A percentile compares a stretch with the other conserved stretches of the same genome.
Conservation (phyloP, 2,113 vertebrate genomes). For the Epinephelus cyanopodus region DNA sequence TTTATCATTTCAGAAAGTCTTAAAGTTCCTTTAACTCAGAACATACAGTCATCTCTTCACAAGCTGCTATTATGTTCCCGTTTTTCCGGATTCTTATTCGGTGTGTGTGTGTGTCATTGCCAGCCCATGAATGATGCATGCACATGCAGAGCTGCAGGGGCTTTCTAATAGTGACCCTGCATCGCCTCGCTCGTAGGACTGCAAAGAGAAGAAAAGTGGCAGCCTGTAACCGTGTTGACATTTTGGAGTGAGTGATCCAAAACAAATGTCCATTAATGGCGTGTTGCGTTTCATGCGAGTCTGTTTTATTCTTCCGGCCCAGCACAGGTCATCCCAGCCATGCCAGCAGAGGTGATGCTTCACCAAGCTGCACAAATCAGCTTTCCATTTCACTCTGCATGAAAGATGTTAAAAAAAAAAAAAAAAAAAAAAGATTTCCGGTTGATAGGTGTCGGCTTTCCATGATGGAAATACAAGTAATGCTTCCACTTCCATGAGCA, state of each 20-base stretch:
- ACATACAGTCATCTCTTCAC: not conserved
- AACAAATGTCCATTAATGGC: constrained; percentile 73
- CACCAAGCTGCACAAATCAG: constrained; percentile 58
- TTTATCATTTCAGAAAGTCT: not conserved
- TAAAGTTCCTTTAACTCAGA: not conserved
- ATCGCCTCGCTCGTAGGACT: constrained; percentile 30
- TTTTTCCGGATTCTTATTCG: constrained; percentile 14
- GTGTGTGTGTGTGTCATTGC: constrained; percentile 1
- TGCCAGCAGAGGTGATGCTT: constrained; percentile 57
- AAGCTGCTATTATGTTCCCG: not conserved
- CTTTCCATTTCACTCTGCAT: constrained; percentile 55
- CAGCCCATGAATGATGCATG: constrained; percentile 62
- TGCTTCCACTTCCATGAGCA: constrained; percentile 34
- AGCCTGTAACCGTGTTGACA: constrained; percentile 72
- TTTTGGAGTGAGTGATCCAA: constrained; percentile 79
- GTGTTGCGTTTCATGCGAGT: constrained; percentile 61
- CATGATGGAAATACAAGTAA: constrained; percentile 42
- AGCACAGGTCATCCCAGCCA: constrained; percentile 43
- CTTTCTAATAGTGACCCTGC: constrained; percentile 52
- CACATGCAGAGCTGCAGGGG: constrained; percentile 47
- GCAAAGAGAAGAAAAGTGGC: constrained; percentile 38
- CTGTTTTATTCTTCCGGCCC: constrained; percentile 47
- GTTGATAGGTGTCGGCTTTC: constrained; percentile 52
- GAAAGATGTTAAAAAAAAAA: constrained; percentile 43
- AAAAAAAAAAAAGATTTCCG: constrained; percentile 38